Conservation (phyloP, 2,113 vertebrate species). For the Riparia riparia region DNA sequence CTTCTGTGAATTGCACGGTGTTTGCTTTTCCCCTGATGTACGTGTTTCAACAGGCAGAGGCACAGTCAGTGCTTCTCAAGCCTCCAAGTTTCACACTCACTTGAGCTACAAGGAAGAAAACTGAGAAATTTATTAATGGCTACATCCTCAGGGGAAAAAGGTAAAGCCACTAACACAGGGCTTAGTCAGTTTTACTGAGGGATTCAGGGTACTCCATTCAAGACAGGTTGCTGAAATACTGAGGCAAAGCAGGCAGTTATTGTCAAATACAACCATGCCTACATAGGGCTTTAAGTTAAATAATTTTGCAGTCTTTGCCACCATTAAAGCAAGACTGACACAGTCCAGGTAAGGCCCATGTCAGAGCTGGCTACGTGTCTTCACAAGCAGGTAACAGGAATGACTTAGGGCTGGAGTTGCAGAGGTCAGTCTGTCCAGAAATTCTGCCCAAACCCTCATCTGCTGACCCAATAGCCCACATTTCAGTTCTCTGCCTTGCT, state of each 20-base stretch:
- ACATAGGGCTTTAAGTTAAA: not conserved
- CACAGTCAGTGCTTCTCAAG: not conserved
- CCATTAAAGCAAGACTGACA: not conserved
- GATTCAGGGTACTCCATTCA: not conserved
- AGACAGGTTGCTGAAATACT: not conserved
- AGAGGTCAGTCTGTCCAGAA: not conserved
- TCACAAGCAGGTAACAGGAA: not conserved
- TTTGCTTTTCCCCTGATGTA: not conserved
- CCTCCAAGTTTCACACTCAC: not conserved
- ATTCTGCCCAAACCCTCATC: not conserved
- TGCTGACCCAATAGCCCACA: not conserved
- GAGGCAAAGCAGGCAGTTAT: not conserved
- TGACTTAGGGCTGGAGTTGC: not conserved
- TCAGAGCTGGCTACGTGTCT: not conserved
- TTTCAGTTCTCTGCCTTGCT: not conserved
- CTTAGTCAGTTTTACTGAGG: not conserved
- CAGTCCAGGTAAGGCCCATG: not conserved
- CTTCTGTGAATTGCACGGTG: rapidly evolving
- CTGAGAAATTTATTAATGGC: not conserved
- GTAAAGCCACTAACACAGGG: not conserved
- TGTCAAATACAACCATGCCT: not conserved
- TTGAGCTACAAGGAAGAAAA: not conserved
- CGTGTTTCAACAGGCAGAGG: not conserved
- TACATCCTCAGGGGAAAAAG: not conserved
- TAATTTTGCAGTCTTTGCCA: not conserved